These are phyloP conservation scores for Sinohyriopsis cumingii DNA, from an alignment of 2,888 invertebrate species.

Conservation along the genomic window DNA sequence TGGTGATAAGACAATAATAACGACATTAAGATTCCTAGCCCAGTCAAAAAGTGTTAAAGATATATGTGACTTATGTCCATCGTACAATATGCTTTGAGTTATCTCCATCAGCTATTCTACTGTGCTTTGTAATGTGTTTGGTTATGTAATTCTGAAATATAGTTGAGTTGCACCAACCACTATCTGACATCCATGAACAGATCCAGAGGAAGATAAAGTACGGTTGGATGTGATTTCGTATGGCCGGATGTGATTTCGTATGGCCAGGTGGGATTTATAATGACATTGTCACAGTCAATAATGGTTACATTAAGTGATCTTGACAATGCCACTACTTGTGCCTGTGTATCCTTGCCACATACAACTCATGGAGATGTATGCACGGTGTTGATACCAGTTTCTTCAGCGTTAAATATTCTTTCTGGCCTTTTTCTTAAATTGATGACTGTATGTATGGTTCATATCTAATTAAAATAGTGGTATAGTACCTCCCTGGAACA, in stretches of 20 bases:
- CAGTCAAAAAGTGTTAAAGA: conserved; percentile 1
- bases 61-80: conserved; percentile 5
- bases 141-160: neutral
- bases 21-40: neutral
- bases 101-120: neutral
- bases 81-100: neutral
- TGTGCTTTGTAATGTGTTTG: neutral
- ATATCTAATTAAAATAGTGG: conserved; percentile 9
- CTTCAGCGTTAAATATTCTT: too few relatives aligned
- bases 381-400: too few relatives aligned
- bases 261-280: too few relatives aligned
- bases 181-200: neutral
- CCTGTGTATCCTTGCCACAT: too few relatives aligned
- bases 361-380: too few relatives aligned
- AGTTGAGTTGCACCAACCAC: conserved; percentile 1
- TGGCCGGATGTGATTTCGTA: too few relatives aligned
- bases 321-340: too few relatives aligned
- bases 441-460: conserved; percentile 1
- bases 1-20: conserved; percentile 1
- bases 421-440: too few relatives aligned
- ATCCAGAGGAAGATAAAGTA: conserved; percentile 4
- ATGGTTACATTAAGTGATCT: too few relatives aligned
- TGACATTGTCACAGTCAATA: too few relatives aligned
- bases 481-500: conserved; percentile 5
- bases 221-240: neutral